phyloP scores from a whole-genome alignment of 2,888 invertebrate genomes.

The Neoascia interrupta region DNA sequence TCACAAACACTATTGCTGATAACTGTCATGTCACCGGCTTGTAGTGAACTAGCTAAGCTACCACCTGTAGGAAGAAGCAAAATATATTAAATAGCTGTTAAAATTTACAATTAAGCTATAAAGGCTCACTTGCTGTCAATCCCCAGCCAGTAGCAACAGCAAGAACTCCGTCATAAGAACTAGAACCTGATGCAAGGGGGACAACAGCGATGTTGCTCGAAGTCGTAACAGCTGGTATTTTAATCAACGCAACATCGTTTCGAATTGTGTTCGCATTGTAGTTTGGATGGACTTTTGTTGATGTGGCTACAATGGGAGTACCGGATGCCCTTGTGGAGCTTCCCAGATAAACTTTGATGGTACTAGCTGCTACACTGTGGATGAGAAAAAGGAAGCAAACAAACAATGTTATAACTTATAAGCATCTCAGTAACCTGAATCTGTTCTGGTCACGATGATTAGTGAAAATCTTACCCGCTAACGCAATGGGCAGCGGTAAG shows the following conservation, averaged over 20 bases:
- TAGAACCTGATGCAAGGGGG: slow-evolving; percentile 68
- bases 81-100: no score
- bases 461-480: slow-evolving; percentile 55
- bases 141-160: slow-evolving; percentile 76
- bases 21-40: background rate
- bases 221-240: slow-evolving; percentile 1
- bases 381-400: background rate
- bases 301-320: slow-evolving; percentile 63
- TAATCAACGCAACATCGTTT: slow-evolving; percentile 73
- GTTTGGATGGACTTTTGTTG: slow-evolving; percentile 59
- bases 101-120: no score
- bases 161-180: slow-evolving; percentile 69
- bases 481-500: slow-evolving; percentile 73
- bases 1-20: background rate
- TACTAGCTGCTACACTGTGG: slow-evolving; percentile 5
- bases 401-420: no score
- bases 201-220: slow-evolving; percentile 48
- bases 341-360: slow-evolving; percentile 72
- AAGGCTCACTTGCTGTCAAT: no score
- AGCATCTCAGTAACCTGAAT: no score
- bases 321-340: slow-evolving; percentile 60
- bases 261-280: slow-evolving; percentile 57
- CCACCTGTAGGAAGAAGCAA: no score
- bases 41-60: no score
- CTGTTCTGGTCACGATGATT: no score